Evolutionary conservation across 2,888 invertebrate genomes (phyloP).

Genomic region (Tribolium freemani): DNA sequence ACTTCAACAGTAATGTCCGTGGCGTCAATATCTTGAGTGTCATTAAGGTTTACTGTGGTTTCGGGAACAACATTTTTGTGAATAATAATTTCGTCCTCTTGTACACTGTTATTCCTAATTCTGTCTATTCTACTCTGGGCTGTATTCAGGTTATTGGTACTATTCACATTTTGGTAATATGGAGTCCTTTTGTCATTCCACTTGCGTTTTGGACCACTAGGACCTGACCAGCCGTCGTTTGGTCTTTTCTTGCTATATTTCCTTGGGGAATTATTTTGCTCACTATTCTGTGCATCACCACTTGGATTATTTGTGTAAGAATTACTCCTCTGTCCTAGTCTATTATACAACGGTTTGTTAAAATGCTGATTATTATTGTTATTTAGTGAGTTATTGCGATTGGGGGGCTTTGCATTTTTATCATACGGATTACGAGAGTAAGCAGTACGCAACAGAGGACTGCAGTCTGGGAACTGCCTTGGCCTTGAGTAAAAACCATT

Average conservation of each 20-base stretch:
- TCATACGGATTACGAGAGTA: background rate
- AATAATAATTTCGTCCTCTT: background rate
- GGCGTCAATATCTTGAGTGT: constrained; percentile 38
- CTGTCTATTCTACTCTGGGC: constrained; percentile 5
- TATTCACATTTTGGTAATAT: background rate
- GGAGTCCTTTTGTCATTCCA: background rate
- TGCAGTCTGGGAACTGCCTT: background rate
- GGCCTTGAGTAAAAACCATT: background rate
- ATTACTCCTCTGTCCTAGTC: background rate
- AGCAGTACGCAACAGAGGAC: background rate
- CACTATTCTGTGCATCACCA: background rate
- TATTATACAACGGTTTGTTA: background rate
- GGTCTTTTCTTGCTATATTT: constrained; percentile 16
- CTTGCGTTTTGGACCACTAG: background rate
- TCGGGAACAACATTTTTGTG: background rate
- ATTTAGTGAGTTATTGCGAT: background rate
- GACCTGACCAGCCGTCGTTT: background rate
- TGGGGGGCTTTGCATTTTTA: background rate
- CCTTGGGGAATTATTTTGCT: background rate
- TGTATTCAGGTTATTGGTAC: constrained; percentile 1
- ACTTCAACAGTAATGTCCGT: constrained; percentile 50
- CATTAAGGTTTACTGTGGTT: background rate
- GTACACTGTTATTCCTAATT: constrained; percentile 1
- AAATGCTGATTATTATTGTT: background rate
- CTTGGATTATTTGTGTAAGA: background rate